Percentiles rank a stretch among this genome's conserved stretches.
phyloP scores from a whole-genome alignment of 2,113 vertebrate species.

The Pseudopodoces humilis region DNA sequence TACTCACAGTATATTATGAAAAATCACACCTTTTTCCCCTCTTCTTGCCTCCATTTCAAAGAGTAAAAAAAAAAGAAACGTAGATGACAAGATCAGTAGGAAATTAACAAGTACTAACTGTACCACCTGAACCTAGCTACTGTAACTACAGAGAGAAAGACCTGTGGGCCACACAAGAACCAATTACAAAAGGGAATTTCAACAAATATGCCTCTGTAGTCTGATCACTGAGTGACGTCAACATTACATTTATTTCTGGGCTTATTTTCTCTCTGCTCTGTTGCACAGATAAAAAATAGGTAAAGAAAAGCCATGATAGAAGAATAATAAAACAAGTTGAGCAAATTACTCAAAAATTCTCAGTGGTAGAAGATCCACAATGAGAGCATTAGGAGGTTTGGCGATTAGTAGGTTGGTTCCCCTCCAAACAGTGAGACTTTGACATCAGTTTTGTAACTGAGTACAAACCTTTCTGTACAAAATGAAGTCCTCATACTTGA shows the following conservation, averaged over 20 bases:
- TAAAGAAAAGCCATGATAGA: not conserved
- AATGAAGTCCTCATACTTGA: not conserved
- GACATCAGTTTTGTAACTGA: accelerated
- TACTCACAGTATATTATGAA: not conserved
- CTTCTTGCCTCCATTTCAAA: not conserved
- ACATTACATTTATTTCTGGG: not conserved
- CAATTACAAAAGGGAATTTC: not conserved
- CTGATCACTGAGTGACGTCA: not conserved
- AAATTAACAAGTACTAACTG: not conserved
- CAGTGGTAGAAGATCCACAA: not conserved
- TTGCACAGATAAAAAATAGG: not conserved
- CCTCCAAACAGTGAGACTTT: not conserved
- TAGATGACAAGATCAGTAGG: not conserved
- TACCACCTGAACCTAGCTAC: conserved; percentile 1
- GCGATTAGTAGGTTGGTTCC: not conserved
- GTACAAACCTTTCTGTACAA: not conserved
- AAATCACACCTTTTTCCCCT: not conserved
- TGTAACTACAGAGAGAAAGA: not conserved
- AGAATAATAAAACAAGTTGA: not conserved
- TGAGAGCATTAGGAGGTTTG: not conserved
- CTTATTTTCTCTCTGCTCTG: not conserved
- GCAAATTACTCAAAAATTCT: not conserved
- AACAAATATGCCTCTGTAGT: conserved; percentile 2
- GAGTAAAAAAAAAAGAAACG: not conserved
- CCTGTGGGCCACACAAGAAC: conserved; percentile 3